Percentiles rank a stretch among this genome's conserved stretches.
These are phyloP conservation scores for Synaphobranchus kaupii DNA, from an alignment of 2,797 vertebrate genomes.

Conservation along the genomic window DNA sequence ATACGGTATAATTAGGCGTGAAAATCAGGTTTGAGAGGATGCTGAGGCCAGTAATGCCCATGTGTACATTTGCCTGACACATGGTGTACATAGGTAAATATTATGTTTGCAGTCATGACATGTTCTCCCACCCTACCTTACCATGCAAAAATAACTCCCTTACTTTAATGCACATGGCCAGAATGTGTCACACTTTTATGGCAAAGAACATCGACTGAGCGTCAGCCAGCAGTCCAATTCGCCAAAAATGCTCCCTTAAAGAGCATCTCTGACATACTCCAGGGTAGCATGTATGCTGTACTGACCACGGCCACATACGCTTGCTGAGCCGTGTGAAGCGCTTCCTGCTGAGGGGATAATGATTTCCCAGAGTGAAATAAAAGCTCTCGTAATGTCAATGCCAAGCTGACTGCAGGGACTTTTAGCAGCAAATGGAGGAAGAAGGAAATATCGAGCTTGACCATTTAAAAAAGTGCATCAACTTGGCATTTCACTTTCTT, in stretches of 20 bases:
- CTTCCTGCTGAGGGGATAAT: slow-evolving; percentile 10
- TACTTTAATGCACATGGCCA: not conserved
- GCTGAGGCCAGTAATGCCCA: too few species aligned
- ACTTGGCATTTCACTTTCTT: not conserved
- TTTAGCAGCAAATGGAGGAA: not conserved
- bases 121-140: too few species aligned
- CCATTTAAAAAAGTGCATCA: not conserved
- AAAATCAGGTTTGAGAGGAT: too few species aligned
- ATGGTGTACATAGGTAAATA: too few species aligned
- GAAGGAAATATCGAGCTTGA: not conserved
- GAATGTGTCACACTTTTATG: not conserved
- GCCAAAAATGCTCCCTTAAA: not conserved
- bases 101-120: too few species aligned
- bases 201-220: not conserved
- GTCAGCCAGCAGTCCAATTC: not conserved
- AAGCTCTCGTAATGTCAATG: not conserved
- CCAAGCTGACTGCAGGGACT: not conserved
- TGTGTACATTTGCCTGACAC: too few species aligned
- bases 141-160: too few species aligned
- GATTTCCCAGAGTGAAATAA: slow-evolving; percentile 9
- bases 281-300: not conserved
- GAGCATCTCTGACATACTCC: not conserved
- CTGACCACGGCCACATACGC: not conserved
- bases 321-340: not conserved
- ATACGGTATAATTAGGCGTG: too few species aligned